Evolutionary conservation across 2,797 vertebrate species (phyloP).

Genomic region (Molossus alvarezi): DNA sequence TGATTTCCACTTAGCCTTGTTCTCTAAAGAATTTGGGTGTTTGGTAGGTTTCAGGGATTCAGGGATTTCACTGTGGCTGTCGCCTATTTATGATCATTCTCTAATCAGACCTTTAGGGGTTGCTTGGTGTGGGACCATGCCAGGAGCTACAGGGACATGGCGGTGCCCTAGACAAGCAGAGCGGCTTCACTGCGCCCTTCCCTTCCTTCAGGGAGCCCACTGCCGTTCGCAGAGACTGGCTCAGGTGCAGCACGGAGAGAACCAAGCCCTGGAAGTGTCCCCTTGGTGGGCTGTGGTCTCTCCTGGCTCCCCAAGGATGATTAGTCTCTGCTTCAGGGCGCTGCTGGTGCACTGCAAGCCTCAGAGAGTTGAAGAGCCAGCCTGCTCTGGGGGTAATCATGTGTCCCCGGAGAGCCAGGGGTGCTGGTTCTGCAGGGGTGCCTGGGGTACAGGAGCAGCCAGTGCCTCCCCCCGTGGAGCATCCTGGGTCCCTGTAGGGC

Average conservation of each 20-base stretch:
- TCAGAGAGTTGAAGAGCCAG: conserved; percentile 46
- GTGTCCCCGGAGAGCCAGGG: conserved; percentile 3
- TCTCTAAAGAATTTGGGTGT: not conserved
- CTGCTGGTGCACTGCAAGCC: not conserved
- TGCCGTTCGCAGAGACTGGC: not conserved
- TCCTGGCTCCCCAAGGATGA: not conserved
- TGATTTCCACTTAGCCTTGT: not conserved
- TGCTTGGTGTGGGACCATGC: rapidly evolving
- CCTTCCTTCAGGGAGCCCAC: not conserved
- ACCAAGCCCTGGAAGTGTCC: conserved; percentile 45
- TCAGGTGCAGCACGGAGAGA: not conserved
- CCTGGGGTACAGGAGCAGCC: not conserved
- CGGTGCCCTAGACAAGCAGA: not conserved
- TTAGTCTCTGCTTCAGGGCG: not conserved
- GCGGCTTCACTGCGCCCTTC: not conserved
- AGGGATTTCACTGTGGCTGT: not conserved
- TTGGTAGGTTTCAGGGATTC: rapidly evolving
- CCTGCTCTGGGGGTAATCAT: not conserved
- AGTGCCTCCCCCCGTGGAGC: not conserved
- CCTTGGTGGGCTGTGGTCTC: conserved; percentile 17
- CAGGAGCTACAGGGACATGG: not conserved
- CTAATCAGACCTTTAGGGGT: not conserved
- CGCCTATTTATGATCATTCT: not conserved
- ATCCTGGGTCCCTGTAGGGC: not conserved
- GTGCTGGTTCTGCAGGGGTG: not conserved